Conservation (phyloP, 2,113 vertebrate genomes). For the Ornithorhynchus anatinus region DNA sequence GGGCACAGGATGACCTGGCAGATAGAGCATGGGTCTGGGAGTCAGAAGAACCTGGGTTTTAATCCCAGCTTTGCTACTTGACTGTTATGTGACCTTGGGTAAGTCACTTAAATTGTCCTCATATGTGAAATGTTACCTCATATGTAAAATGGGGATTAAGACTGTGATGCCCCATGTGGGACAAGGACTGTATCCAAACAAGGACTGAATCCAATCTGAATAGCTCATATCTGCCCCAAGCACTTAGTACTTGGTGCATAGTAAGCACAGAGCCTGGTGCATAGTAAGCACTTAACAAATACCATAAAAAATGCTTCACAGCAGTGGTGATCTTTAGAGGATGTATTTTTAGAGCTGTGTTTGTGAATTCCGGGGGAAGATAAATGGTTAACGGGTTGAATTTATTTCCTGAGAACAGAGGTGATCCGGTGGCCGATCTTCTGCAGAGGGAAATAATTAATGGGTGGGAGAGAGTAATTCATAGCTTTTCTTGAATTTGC, state of each 20-base stretch:
- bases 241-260: too few species aligned
- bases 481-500: not conserved
- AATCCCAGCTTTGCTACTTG: accelerated
- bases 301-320: not conserved
- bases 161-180: too few species aligned
- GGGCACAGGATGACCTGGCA: too few species aligned
- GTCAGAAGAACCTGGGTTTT: not conserved
- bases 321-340: not conserved
- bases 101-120: not conserved
- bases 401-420: not conserved
- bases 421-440: not conserved
- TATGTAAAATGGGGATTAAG: not conserved
- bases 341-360: not conserved
- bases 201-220: too few species aligned
- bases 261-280: too few species aligned
- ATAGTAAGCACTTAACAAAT: too few species aligned
- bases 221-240: too few species aligned
- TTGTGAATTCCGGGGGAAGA: not conserved
- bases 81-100: not conserved
- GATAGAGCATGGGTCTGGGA: too few species aligned
- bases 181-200: too few species aligned
- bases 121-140: not conserved
- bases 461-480: not conserved
- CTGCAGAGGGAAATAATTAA: not conserved
- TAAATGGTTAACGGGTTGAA: not conserved